phyloP scores from a whole-genome alignment of 2,888 invertebrate genomes.

The Zonitis immaculata region DNA sequence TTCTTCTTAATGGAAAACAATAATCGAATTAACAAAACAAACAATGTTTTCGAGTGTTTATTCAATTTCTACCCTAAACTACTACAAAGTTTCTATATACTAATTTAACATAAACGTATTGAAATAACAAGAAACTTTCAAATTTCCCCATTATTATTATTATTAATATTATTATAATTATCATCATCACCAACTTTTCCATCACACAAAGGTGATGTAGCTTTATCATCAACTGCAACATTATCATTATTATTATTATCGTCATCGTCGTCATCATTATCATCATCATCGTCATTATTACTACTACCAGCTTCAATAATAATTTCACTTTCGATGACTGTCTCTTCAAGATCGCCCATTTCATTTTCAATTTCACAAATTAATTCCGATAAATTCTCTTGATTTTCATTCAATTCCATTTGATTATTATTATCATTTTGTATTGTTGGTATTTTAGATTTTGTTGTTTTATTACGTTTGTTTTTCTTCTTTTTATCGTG shows the following conservation, averaged over 20 bases:
- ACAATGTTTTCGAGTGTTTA: no score
- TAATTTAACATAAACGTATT: no score
- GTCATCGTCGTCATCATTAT: conserved; percentile 22
- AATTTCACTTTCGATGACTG: conserved; percentile 33
- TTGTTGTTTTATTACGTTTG: conserved; percentile 36
- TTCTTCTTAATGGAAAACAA: no score
- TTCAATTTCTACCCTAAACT: no score
- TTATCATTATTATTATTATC: no score
- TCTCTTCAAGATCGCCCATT: conserved; percentile 8
- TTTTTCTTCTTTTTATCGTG: conserved; percentile 49
- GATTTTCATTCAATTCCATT: conserved; percentile 19
- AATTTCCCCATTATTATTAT: background rate
- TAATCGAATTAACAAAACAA: no score
- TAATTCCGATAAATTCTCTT: conserved; percentile 20
- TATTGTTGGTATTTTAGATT: conserved; percentile 7
- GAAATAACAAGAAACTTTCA: background rate
- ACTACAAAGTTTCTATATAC: no score
- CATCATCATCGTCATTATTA: conserved; percentile 27
- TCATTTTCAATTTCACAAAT: conserved; percentile 19
- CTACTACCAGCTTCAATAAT: conserved; percentile 32
- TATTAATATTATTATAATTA: no score
- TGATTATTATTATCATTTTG: conserved; percentile 18
- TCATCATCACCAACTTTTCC: background rate
- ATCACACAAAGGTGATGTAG: conserved; percentile 51
- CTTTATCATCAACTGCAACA: conserved; percentile 47